These are phyloP conservation scores for Diplosoma virens DNA, from an alignment of 23 tunicate genomes.

Conservation along the genomic window DNA sequence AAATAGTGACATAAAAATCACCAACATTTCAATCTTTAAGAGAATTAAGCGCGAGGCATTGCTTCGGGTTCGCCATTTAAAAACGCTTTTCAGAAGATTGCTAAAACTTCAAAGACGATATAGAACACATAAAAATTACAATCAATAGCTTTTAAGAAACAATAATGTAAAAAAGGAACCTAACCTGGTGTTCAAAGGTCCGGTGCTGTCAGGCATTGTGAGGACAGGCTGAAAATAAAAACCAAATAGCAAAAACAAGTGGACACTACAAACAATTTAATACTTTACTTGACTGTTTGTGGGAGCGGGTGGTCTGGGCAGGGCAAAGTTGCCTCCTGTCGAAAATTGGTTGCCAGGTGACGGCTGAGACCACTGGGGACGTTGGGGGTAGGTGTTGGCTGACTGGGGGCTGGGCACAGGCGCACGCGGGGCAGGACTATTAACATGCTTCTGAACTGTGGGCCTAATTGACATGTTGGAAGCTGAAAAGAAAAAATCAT, in stretches of 20 bases:
- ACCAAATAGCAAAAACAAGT: background rate
- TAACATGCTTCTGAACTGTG: constrained; percentile 1
- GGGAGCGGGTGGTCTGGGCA: constrained; percentile 37
- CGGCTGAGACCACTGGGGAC: constrained; percentile 63
- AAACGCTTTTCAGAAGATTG: no score
- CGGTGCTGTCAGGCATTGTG: constrained; percentile 79
- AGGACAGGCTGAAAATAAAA: constrained; percentile 47
- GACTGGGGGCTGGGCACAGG: constrained; percentile 57
- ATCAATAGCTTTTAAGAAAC: no score
- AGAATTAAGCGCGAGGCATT: no score
- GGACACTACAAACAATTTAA: background rate
- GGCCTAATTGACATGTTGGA: background rate
- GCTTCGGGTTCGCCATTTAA: no score
- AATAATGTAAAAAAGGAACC: background rate
- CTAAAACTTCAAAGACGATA: no score
- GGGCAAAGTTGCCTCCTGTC: constrained; percentile 12
- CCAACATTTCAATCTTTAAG: no score
- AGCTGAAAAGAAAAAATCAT: background rate
- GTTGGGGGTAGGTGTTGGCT: constrained; percentile 17
- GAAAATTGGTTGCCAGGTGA: constrained; percentile 68
- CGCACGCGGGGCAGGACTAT: constrained; percentile 42
- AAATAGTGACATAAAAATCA: no score
- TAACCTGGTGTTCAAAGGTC: constrained; percentile 48
- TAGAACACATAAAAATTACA: no score
- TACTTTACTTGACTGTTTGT: constrained; percentile 11